A percentile compares a stretch with the other conserved stretches of the same genome.
Conservation (phyloP, 2,888 invertebrate genomes). For the Yponomeuta cagnagella region DNA sequence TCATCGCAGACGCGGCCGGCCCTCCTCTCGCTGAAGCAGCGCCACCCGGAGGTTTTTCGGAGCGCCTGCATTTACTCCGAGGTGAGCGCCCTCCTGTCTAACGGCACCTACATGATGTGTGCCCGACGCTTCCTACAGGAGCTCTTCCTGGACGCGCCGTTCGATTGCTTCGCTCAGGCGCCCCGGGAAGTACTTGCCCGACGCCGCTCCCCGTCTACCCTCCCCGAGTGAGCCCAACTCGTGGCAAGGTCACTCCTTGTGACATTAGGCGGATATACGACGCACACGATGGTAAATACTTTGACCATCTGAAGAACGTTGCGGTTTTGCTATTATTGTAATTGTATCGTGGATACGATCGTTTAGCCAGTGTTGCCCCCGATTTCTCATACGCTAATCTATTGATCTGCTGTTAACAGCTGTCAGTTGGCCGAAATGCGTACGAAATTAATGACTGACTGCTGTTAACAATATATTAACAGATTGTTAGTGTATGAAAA, state of each 20-base stretch:
- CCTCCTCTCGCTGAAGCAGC: slow-evolving; percentile 84
- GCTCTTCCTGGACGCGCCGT: slow-evolving; percentile 90
- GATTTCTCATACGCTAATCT: too few relatives aligned
- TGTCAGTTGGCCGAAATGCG: too few relatives aligned
- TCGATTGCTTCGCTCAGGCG: slow-evolving; percentile 77
- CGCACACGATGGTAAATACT: too few relatives aligned
- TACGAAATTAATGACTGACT: too few relatives aligned
- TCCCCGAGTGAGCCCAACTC: slow-evolving; percentile 16
- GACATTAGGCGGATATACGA: too few relatives aligned
- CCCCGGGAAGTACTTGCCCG: slow-evolving; percentile 65
- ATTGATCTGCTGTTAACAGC: too few relatives aligned
- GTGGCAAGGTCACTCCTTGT: neutral
- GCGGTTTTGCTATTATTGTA: too few relatives aligned
- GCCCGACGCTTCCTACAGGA: slow-evolving; percentile 94
- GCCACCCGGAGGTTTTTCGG: slow-evolving; percentile 83
- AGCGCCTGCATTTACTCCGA: slow-evolving; percentile 96
- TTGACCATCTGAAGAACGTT: too few relatives aligned
- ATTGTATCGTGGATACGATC: too few relatives aligned
- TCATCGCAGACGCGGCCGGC: slow-evolving; percentile 83
- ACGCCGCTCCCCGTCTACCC: slow-evolving; percentile 26
- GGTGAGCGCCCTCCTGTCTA: slow-evolving; percentile 85
- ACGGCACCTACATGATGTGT: slow-evolving; percentile 87
- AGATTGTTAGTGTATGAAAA: too few relatives aligned
- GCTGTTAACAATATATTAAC: too few relatives aligned
- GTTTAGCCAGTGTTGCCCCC: too few relatives aligned